These are phyloP conservation scores for Hyperoplus lanceolatus DNA, from an alignment of 2,797 vertebrate species.

Conservation along the genomic window DNA sequence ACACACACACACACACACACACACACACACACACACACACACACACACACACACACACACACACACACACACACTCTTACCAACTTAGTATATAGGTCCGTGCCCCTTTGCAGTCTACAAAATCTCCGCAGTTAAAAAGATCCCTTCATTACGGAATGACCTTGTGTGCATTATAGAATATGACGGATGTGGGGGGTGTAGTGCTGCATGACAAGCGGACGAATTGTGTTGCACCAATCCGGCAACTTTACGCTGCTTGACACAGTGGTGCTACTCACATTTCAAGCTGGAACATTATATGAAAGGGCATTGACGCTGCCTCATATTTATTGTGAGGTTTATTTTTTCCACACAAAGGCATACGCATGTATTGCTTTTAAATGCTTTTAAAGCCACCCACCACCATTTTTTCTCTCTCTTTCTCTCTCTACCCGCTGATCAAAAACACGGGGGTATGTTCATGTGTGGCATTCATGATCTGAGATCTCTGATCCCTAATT, in stretches of 20 bases:
- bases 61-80: constrained; percentile 7
- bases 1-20: constrained; percentile 16
- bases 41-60: constrained; percentile 26
- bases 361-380: not conserved
- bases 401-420: constrained; percentile 8
- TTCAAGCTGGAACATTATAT: constrained; percentile 51
- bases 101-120: constrained; percentile 44
- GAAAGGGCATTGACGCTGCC: constrained; percentile 15
- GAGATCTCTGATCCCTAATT: constrained; percentile 77
- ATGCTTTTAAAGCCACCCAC: not conserved
- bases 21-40: constrained; percentile 21
- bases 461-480: constrained; percentile 59
- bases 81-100: constrained; percentile 37
- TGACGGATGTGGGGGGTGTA: constrained; percentile 69
- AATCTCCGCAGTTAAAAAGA: constrained; percentile 64
- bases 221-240: constrained; percentile 63
- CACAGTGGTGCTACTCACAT: constrained; percentile 49
- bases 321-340: constrained; percentile 37
- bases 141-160: constrained; percentile 69
- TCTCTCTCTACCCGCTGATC: constrained; percentile 32
- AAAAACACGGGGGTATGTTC: constrained; percentile 33
- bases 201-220: constrained; percentile 66
- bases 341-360: constrained; percentile 9
- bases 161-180: constrained; percentile 63
- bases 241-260: constrained; percentile 44